Evolutionary conservation across 2,797 vertebrate species (phyloP), one percentile per base, ranked within the genome.

Genomic region (Botia kubotai): DNA sequence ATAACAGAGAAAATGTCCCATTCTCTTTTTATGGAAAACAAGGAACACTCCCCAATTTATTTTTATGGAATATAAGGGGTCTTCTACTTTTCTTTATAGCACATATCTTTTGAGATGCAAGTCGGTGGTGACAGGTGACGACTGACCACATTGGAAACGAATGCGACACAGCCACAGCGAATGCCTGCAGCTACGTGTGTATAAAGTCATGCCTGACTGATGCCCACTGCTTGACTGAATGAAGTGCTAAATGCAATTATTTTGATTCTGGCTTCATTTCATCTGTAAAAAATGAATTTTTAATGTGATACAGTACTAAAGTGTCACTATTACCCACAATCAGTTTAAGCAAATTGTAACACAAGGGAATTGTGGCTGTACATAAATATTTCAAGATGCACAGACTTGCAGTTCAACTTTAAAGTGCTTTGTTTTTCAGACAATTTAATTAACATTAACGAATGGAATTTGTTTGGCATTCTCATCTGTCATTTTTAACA

Each of bases 211-310:
- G 58, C 21, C 13, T 26, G 21, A 60, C 12, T 60, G 21, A 26
- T 60, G 21, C 58, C 26, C 11, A 23, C 21, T 6, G 60, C 12
- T 63, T 63, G 26, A 62, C 58, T 62, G 13, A 62, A 62, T 62
- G 16, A 63, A 63, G 23, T 33, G 60, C 23, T 63, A 33, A 60
- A 63, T 33, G 60, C 60, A 62, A 62, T 62, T 62, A 62, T 62
- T 62, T 62, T 62, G 12, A 62, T 62, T 62, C 23, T 63, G 26
- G 26, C 60, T 63, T 63, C 60, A 63, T 63, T 63, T 63, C 6
- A 63, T 63, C 60, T 63, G 60, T 63, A 33, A 29, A 19, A 63
- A 63, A 63, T 63, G 26, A 63, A 63, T 63, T 60, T 60, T 16
- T 33, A 33, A 29, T 62, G 60, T 29, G 60, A 62, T 63, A 29